Evolutionary conservation across 2,888 invertebrate genomes (phyloP).

Genomic region (Pollenia labialis): DNA sequence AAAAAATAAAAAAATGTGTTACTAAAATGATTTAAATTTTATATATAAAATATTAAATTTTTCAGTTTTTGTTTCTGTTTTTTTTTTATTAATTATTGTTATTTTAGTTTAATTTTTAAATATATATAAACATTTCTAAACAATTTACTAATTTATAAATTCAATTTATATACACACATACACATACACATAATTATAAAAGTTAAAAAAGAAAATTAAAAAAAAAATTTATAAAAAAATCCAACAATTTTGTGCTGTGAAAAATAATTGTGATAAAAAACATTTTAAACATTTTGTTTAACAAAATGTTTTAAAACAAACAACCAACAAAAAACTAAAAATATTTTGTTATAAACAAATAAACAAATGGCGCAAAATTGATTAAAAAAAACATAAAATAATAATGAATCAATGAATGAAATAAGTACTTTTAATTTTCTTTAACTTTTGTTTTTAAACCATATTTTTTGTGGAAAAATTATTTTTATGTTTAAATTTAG

Average conservation of each 20-base stretch:
- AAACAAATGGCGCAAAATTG: constrained; percentile 72
- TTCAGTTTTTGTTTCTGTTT: constrained; percentile 30
- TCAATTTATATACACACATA: constrained; percentile 54
- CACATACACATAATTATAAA: constrained; percentile 37
- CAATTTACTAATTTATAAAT: constrained; percentile 50
- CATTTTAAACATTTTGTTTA: constrained; percentile 69
- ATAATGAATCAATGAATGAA: constrained; percentile 28
- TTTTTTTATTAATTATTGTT: constrained; percentile 52
- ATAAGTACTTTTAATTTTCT: constrained; percentile 37
- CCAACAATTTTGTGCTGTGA: constrained; percentile 73
- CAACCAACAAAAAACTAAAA: constrained; percentile 57
- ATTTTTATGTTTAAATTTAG: constrained; percentile 36
- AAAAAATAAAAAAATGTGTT: constrained; percentile 15
- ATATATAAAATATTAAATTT: constrained; percentile 3
- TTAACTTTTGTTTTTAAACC: neutral
- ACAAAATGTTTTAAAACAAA: constrained; percentile 66
- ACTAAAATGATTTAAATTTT: constrained; percentile 30
- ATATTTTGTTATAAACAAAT: constrained; percentile 65
- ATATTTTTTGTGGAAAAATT: constrained; percentile 37
- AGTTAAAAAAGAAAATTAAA: constrained; percentile 65
- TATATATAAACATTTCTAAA: constrained; percentile 27
- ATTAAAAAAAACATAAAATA: constrained; percentile 33
- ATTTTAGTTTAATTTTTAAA: constrained; percentile 54
- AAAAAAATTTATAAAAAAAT: constrained; percentile 61
- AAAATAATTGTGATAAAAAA: constrained; percentile 72